A percentile compares a stretch with the other conserved stretches of the same genome.
Conservation (phyloP, 2,888 invertebrate genomes). For the Diloba caeruleocephala region DNA sequence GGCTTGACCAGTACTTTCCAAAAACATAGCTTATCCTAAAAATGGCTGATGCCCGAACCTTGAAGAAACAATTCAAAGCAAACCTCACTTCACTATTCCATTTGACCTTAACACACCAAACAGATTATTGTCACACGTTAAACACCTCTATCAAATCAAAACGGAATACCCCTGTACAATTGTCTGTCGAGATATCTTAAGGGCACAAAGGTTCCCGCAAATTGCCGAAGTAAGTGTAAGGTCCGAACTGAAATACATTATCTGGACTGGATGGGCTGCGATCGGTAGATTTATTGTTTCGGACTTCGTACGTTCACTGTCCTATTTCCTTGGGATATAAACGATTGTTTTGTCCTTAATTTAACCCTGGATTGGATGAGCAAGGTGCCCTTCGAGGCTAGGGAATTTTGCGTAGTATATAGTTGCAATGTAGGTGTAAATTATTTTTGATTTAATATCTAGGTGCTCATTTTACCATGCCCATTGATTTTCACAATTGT, state of each 20-base stretch:
- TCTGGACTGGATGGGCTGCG: conserved; percentile 80
- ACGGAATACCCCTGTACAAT: conserved; percentile 77
- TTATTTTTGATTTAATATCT: not conserved
- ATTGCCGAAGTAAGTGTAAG: conserved; percentile 88
- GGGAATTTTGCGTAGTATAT: conserved; percentile 45
- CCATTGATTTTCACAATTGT: too few species aligned
- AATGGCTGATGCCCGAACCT: too few species aligned
- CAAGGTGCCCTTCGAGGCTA: too few species aligned
- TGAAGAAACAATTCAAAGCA: too few species aligned
- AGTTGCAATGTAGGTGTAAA: conserved; percentile 23
- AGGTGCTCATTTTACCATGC: too few species aligned
- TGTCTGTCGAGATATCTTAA: conserved; percentile 88
- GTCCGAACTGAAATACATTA: conserved; percentile 89
- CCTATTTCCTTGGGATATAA: conserved; percentile 76
- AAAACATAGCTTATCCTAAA: too few species aligned
- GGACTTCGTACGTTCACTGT: conserved; percentile 68
- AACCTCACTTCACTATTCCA: not conserved
- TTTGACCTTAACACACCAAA: conserved; percentile 38
- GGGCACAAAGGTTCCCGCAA: conserved; percentile 88
- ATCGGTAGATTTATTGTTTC: conserved; percentile 81
- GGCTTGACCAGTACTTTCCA: too few species aligned
- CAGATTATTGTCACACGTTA: conserved; percentile 40
- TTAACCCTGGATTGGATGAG: conserved; percentile 48
- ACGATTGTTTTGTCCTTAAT: conserved; percentile 61
- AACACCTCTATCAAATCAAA: conserved; percentile 58